Conservation (phyloP, 2,888 invertebrate genomes). For the Leptinotarsa rubiginosa region DNA sequence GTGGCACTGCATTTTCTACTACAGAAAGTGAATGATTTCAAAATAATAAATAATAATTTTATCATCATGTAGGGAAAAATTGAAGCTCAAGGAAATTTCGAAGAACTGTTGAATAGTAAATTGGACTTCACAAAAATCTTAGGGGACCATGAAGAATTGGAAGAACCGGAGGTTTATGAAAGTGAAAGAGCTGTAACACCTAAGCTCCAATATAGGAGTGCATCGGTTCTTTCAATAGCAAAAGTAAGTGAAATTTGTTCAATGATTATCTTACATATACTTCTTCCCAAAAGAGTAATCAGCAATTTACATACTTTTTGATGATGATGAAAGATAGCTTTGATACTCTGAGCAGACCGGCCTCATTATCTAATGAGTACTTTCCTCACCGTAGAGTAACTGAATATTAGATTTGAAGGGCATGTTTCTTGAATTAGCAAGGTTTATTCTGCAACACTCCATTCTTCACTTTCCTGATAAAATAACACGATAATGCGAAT, state of each 20-base stretch:
- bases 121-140: conserved; percentile 49
- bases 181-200: neutral
- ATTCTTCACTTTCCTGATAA: too few relatives aligned
- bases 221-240: conserved; percentile 4
- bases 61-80: conserved; percentile 44
- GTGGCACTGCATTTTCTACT: neutral
- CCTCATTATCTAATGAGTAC: too few relatives aligned
- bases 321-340: too few relatives aligned
- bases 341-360: too few relatives aligned
- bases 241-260: neutral
- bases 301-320: too few relatives aligned
- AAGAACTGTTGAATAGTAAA: conserved; percentile 43
- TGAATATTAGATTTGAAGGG: too few relatives aligned
- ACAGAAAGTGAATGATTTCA: neutral
- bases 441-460: too few relatives aligned
- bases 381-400: too few relatives aligned
- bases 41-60: neutral
- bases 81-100: conserved; percentile 51
- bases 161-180: conserved; percentile 5
- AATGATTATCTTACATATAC: too few relatives aligned
- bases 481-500: too few relatives aligned
- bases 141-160: conserved; percentile 38
- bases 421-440: too few relatives aligned
- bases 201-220: neutral
- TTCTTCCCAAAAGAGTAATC: too few relatives aligned